Percentiles rank a stretch among this genome's conserved stretches.
phyloP scores from a whole-genome alignment of 1,140 invertebrate genomes.

The Arion vulgaris region DNA sequence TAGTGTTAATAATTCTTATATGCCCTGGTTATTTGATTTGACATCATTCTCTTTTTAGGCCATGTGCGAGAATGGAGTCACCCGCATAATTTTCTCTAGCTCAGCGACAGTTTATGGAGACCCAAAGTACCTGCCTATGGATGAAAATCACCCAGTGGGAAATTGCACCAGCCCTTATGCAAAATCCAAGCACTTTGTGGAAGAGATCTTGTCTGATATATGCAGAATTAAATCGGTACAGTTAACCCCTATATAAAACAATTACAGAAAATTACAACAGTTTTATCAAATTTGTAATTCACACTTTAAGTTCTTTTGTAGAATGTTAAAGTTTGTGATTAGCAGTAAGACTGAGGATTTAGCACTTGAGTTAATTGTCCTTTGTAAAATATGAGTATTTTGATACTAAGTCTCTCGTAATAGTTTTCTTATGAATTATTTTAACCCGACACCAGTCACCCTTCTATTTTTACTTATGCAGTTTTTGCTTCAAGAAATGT shows the following conservation, averaged over 20 bases:
- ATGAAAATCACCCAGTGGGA: constrained; percentile 85
- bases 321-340: not conserved
- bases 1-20: no score
- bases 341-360: no score
- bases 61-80: constrained; percentile 79
- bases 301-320: not conserved
- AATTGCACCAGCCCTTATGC: constrained; percentile 96
- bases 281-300: no score
- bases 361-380: not conserved
- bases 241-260: no score
- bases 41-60: constrained; percentile 77
- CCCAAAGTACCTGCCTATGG: constrained; percentile 87
- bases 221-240: constrained; percentile 49
- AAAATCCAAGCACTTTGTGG: constrained; percentile 95
- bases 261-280: no score
- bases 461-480: no score
- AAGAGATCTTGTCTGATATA: constrained; percentile 90
- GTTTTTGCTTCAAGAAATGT: no score
- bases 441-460: no score
- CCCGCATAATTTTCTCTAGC: constrained; percentile 90
- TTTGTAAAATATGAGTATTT: no score
- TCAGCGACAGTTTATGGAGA: constrained; percentile 96
- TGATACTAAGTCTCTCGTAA: no score
- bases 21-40: no score
- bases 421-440: not conserved